Percentiles rank a stretch among this genome's conserved stretches.
Conservation (phyloP, 92 coral and sea anemone genomes). For the Porites rus region DNA sequence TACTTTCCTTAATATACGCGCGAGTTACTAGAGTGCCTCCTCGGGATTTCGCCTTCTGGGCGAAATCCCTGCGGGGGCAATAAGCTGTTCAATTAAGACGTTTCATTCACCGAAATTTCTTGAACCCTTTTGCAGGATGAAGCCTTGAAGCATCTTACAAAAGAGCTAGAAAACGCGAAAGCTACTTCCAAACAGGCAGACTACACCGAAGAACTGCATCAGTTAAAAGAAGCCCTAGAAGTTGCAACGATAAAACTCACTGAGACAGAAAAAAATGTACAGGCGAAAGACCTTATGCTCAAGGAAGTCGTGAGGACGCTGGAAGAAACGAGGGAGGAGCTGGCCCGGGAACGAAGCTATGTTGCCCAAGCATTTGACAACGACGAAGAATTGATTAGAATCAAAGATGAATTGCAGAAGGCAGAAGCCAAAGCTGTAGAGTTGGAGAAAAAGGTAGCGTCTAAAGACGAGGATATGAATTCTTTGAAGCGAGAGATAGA, state of each 20-base stretch:
- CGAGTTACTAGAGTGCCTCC: too few species aligned
- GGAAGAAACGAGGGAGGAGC: constrained; percentile 71
- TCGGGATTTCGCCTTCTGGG: too few species aligned
- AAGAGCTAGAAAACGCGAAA: constrained; percentile 57
- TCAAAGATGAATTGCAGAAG: constrained; percentile 33
- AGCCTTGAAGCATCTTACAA: constrained; percentile 54
- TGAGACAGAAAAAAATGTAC: constrained; percentile 29
- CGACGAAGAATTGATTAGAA: constrained; percentile 51
- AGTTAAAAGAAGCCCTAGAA: constrained; percentile 36
- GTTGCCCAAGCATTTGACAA: constrained; percentile 53
- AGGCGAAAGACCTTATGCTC: constrained; percentile 63
- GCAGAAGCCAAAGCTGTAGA: constrained; percentile 37
- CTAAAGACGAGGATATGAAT: constrained; percentile 26
- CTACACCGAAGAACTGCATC: constrained; percentile 29
- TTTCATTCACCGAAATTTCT: too few species aligned
- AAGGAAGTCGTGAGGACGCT: constrained; percentile 73
- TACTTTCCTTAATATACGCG: too few species aligned
- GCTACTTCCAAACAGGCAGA: constrained; percentile 2
- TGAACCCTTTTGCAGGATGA: constrained; percentile 32
- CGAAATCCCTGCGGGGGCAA: too few species aligned
- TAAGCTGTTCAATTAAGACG: too few species aligned
- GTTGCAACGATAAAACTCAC: constrained; percentile 25
- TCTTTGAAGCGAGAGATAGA: constrained; percentile 55
- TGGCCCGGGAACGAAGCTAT: constrained; percentile 66
- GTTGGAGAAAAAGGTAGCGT: constrained; percentile 24